Conservation (phyloP, 2,888 invertebrate species). For the Rhorus exstirpatorius region DNA sequence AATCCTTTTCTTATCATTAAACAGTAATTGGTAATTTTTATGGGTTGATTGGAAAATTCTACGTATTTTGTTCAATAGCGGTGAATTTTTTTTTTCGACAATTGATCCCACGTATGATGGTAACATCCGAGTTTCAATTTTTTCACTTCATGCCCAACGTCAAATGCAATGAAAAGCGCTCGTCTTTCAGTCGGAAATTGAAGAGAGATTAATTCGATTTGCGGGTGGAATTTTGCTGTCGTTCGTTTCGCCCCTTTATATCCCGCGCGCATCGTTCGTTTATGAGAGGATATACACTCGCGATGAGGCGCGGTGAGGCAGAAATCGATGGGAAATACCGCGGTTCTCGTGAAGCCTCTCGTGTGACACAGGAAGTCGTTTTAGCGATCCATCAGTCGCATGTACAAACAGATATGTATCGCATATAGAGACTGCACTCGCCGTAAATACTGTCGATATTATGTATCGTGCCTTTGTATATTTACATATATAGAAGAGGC, state of each 20-base stretch:
- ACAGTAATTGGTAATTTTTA: too few species aligned
- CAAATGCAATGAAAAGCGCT: too few species aligned
- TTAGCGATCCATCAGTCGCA: conserved; percentile 14
- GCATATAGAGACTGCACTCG: neutral
- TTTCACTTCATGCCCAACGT: too few species aligned
- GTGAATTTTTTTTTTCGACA: neutral
- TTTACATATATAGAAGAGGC: conserved; percentile 42
- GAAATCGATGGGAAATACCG: conserved; percentile 50
- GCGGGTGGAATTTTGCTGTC: conserved; percentile 39
- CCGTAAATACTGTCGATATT: neutral
- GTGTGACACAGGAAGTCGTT: conserved; percentile 49
- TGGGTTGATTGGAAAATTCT: too few species aligned
- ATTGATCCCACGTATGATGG: too few species aligned
- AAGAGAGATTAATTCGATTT: conserved; percentile 18
- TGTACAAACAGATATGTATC: conserved; percentile 14
- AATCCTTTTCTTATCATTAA: too few species aligned
- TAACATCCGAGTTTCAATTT: too few species aligned
- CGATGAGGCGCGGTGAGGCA: neutral
- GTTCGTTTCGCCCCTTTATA: conserved; percentile 37
- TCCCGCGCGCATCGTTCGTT: too few species aligned
- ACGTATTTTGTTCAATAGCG: too few species aligned
- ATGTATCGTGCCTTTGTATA: conserved; percentile 49
- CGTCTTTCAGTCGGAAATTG: neutral
- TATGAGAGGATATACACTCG: conserved; percentile 16
- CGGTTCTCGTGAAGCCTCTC: conserved; percentile 35